Base-by-base conservation (phyloP, 2,797 vertebrate species). In the Champsocephalus gunnari region DNA sequence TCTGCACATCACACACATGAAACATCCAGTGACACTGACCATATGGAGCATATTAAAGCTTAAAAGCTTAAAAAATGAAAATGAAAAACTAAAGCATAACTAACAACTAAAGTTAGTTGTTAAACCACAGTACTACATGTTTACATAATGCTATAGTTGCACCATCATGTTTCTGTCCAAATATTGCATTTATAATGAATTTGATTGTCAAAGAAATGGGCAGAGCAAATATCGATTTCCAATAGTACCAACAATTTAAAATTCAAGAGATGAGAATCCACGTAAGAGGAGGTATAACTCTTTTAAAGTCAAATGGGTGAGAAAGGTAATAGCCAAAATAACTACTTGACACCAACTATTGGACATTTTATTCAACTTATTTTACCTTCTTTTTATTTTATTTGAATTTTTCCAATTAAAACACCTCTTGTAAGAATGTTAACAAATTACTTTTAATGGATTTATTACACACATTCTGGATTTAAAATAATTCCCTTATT, bases 401-500 rank as follows among this genome's bases (percentile, higher is more conserved):
- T 53, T 53, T 6, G 56, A 28, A 5, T 12, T 45, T 71, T 61
- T 54, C 12, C 32, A 75, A 43, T 48, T 13, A 28, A 47, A n/a
- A 73, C 45, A 51, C 49, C 16, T 34, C 28, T 67, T 32, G 2
- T 62, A n/a, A 14, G 3, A 58, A 53, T 66, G 77, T 77, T 65
- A 81, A 56, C 69, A 16, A 55, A 47, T 16, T 72, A 53, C 19
- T 48, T 81, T 54, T 51, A 43, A n/a, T 34, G 10, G 53, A 63
- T 59, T 48, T 73, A 66, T 64, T 32, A 47, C 14, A 14, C 24
- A 32, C 17, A 41, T 49, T 41, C 7, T 51, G 2, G 34, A 38
- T 38, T 56, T 59, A 17, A 28, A 45, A 51, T 57, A 66, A 49
- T 77, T 59, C 24, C 32, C 41, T 48, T 43, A 44, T 17, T 65